Base-by-base conservation (phyloP, 2,113 vertebrate genomes). In the Ranitomeya imitator region DNA sequence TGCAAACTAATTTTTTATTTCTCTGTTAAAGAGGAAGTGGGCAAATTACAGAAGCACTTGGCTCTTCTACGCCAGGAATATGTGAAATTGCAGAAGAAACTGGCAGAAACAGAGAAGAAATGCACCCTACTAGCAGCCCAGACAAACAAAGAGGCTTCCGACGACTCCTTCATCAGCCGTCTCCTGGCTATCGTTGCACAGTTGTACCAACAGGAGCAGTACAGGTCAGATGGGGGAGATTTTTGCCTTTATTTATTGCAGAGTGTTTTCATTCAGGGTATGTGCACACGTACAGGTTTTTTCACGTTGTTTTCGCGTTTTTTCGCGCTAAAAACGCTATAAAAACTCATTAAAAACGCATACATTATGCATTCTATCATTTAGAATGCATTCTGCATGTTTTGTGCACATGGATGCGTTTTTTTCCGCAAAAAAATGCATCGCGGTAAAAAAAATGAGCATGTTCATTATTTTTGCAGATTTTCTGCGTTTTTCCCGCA, bases 41-140 rank as follows among this genome's bases (percentile, higher is more conserved):
- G 97, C 95, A 99, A 99, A 95, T 94, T 99, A 96, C 97, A 99
- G 93, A 99, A 99, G 96, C 98, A 99, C 92, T 95, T 99, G 94
- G 93, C 95, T 93, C 97, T 99, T 92, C 97, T 99, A 79, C 95
- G 98, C 90, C 98, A 99, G 95, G 98, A 99, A 93, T 99, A 99
- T 14, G 98, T 99, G 90, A 99, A 98, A 93, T 95, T 99, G 94
- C 98, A 99, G 95, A 97, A 97, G 95, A 98, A 97, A 89, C 90
- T 99, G 81, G 97, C 96, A 0, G 98, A 99, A 90, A 99, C 97
- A 0, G 98, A 99, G 89, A 95, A 97, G 92, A 96, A 94, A 84
- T 99, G 97, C 57, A 95, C 92, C 0, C 90, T 99, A 63, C 93
- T 99, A 86, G 95, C 97, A 0, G 98, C 97, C 0, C 97, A 97